Percentiles rank a stretch among this genome's conserved stretches.
These are phyloP conservation scores for Bovichtus diacanthus DNA, from an alignment of 2,797 vertebrate species.

Conservation along the genomic window DNA sequence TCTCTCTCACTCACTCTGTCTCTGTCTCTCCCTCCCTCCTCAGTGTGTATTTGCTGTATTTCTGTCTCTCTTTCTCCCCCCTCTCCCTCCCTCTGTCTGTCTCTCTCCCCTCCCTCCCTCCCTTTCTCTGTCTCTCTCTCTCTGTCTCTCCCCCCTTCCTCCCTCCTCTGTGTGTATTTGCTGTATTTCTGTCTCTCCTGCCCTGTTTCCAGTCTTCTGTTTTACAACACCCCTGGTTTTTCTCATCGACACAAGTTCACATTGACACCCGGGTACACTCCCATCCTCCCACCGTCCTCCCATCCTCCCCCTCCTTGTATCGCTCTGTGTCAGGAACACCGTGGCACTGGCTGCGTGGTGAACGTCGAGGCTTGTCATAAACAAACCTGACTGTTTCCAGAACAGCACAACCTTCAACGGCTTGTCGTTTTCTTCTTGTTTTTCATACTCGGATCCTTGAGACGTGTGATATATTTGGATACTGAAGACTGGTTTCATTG, in stretches of 20 bases:
- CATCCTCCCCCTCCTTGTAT: conserved; percentile 21
- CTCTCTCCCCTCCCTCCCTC: too few relatives aligned
- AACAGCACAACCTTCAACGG: conserved; percentile 41
- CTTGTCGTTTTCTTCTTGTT: background rate
- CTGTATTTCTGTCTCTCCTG: conserved; percentile 30
- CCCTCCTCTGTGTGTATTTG: background rate
- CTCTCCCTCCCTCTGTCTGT: too few relatives aligned
- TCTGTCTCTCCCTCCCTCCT: too few relatives aligned
- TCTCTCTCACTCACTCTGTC: too few relatives aligned
- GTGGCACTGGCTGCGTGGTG: conserved; percentile 54
- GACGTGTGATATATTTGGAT: background rate
- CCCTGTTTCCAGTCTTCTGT: conserved; percentile 29
- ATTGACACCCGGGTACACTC: background rate
- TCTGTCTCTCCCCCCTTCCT: background rate
- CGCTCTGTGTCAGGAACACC: conserved; percentile 75
- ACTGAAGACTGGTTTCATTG: background rate
- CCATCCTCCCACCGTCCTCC: background rate
- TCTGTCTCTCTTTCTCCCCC: too few relatives aligned
- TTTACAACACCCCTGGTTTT: conserved; percentile 43
- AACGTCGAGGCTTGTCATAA: conserved; percentile 64
- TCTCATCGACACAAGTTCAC: conserved; percentile 41
- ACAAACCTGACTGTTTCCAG: conserved; percentile 76
- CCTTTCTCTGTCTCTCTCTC: background rate
- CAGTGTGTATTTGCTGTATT: too few relatives aligned
- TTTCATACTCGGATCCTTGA: conserved; percentile 22